Evolutionary conservation across 2,113 vertebrate species (phyloP).

Genomic region (Falcunculus frontatus): DNA sequence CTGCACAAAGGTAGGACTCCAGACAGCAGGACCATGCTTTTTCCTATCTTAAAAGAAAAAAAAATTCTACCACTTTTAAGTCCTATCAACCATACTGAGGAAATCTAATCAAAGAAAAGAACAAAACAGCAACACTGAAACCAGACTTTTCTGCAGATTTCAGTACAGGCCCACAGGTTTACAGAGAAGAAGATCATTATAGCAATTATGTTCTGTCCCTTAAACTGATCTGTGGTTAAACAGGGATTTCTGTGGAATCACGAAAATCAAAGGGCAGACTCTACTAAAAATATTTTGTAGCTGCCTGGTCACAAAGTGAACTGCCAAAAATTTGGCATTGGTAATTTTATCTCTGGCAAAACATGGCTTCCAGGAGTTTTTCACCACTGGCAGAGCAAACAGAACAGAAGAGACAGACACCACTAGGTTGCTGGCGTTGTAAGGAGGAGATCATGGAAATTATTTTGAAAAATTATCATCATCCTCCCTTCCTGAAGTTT

Average conservation of each 20-base stretch:
- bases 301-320: background rate
- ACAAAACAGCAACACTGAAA: background rate
- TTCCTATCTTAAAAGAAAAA: background rate
- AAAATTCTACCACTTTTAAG: background rate
- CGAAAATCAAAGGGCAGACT: background rate
- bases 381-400: background rate
- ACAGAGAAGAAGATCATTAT: background rate
- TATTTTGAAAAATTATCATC: constrained; percentile 1
- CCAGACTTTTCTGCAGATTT: constrained; percentile 11
- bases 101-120: constrained; percentile 1
- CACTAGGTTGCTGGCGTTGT: background rate
- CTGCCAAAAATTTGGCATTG: constrained; percentile 27
- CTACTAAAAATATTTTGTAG: background rate
- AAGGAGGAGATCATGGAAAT: background rate
- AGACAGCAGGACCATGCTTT: background rate
- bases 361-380: background rate
- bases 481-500: background rate
- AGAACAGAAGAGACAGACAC: background rate
- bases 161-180: background rate
- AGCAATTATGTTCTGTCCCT: background rate
- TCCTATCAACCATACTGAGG: background rate
- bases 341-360: constrained; percentile 14
- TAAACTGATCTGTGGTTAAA: background rate
- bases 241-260: background rate
- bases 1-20: background rate